Evolutionary conservation across 2,797 vertebrate species (phyloP).

Genomic region (Eulemur rubriventer): DNA sequence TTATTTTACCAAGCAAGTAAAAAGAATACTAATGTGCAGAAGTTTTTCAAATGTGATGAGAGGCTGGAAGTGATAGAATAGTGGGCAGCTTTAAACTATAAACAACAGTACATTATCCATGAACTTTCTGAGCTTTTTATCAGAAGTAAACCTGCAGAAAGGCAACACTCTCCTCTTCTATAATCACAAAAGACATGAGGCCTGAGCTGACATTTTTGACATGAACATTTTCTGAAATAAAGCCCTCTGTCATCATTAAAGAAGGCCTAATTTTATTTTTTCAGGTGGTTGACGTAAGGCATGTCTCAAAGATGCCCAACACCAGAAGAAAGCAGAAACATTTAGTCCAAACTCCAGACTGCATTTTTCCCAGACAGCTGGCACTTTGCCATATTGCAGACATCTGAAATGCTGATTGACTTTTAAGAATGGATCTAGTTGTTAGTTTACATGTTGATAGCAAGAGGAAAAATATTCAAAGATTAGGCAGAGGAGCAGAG

Average conservation of each 20-base stretch:
- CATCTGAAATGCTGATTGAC: conserved; percentile 13
- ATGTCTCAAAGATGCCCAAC: neutral
- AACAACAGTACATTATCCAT: neutral
- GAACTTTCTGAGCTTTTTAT: neutral
- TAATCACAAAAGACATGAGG: neutral
- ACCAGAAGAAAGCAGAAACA: neutral
- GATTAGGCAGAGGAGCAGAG: neutral
- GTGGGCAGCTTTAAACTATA: neutral
- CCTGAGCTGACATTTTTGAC: neutral
- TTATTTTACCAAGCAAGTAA: neutral
- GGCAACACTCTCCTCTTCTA: neutral
- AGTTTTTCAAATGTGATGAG: neutral
- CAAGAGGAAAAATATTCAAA: conserved; percentile 34
- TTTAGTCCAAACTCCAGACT: neutral
- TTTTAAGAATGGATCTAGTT: neutral
- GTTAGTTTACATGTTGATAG: neutral
- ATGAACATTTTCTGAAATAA: neutral
- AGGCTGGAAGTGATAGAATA: neutral
- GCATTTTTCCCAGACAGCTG: neutral
- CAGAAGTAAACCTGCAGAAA: neutral
- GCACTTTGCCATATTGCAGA: neutral
- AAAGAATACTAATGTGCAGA: neutral
- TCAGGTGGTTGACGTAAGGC: neutral
- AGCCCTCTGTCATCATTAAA: neutral
- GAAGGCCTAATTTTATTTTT: conserved; percentile 2